phyloP scores from a whole-genome alignment of 2,888 invertebrate genomes.

The Chydorus sphaericus region DNA sequence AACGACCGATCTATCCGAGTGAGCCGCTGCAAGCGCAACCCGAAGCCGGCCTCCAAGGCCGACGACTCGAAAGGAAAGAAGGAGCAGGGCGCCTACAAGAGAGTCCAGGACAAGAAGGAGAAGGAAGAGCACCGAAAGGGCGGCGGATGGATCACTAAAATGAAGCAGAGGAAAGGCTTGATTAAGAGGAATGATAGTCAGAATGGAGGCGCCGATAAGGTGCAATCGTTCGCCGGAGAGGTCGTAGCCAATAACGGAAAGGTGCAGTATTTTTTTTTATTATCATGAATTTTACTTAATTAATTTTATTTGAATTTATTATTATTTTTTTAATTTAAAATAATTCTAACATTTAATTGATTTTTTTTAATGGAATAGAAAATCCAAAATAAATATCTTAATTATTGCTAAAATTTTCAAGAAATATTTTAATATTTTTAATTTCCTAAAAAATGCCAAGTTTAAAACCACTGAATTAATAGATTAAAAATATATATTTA shows the following conservation, averaged over 20 bases:
- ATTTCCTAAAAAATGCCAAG: too few species aligned
- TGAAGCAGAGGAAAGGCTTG: not conserved
- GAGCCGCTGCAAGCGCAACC: conserved; percentile 24
- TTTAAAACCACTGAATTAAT: too few species aligned
- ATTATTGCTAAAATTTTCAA: too few species aligned
- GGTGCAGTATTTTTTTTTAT: too few species aligned
- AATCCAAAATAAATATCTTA: too few species aligned
- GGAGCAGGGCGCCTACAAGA: not conserved
- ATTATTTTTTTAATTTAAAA: too few species aligned
- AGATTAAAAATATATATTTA: too few species aligned
- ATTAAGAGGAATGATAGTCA: not conserved
- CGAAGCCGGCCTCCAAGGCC: not conserved
- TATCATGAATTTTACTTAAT: too few species aligned
- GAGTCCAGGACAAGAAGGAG: not conserved
- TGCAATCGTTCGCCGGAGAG: conserved; percentile 7
- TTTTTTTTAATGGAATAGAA: too few species aligned
- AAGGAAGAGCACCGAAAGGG: not conserved
- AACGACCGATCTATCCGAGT: conserved; percentile 45
- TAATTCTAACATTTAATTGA: too few species aligned
- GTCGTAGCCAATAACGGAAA: not conserved
- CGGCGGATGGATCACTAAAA: conserved; percentile 3
- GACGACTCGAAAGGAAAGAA: not conserved
- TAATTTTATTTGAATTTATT: too few species aligned
- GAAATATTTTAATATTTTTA: too few species aligned
- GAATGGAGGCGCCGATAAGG: not conserved